Evolutionary conservation across 2,113 vertebrate genomes (phyloP).

Genomic region (Dascyllus trimaculatus): DNA sequence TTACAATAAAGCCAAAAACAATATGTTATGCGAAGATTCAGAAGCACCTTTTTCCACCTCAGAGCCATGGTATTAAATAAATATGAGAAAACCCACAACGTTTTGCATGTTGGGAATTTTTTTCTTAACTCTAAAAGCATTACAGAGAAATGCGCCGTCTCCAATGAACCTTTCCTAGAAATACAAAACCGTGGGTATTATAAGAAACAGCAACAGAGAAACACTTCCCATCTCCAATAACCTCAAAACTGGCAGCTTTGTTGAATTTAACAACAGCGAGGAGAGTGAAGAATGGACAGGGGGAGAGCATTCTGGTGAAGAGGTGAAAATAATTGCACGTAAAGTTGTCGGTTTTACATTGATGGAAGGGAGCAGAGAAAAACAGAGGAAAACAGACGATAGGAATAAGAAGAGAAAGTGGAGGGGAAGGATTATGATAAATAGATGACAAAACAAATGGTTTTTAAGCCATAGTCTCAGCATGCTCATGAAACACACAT

Average conservation of each 20-base stretch:
- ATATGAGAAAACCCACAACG: no score
- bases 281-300: conserved; percentile 28
- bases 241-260: conserved; percentile 58
- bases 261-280: conserved; percentile 55
- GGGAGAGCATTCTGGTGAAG: conserved; percentile 27
- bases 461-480: conserved; percentile 21
- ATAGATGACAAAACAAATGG: not conserved
- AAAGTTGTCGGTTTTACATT: conserved; percentile 42
- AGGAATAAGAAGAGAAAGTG: conserved; percentile 3
- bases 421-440: not conserved
- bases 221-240: conserved; percentile 41
- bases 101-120: no score
- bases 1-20: not conserved
- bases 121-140: no score
- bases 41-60: not conserved
- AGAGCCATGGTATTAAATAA: not conserved
- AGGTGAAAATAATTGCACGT: conserved; percentile 56
- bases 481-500: conserved; percentile 18
- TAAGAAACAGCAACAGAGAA: conserved; percentile 22
- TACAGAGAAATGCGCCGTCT: not conserved
- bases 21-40: not conserved
- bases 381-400: not conserved
- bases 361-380: conserved; percentile 6
- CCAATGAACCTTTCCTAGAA: conserved; percentile 2
- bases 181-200: conserved; percentile 5